Conservation (phyloP, 2,797 vertebrate genomes). For the Hemibagrus guttatus region DNA sequence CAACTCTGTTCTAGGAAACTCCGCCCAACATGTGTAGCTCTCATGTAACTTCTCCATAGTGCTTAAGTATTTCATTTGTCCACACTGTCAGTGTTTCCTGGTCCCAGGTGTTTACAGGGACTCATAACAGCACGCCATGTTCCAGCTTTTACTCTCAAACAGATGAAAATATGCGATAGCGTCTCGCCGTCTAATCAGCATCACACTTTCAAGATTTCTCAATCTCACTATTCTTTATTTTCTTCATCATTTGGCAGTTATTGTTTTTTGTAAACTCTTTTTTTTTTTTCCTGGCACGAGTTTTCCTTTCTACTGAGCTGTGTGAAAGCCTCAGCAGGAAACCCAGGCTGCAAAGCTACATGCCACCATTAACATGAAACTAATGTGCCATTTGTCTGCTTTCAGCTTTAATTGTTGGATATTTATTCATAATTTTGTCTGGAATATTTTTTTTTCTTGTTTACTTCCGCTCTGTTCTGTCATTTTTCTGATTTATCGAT, state of each 20-base stretch:
- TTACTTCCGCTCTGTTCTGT: conserved; percentile 6
- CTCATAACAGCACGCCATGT: background rate
- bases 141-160: background rate
- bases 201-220: background rate
- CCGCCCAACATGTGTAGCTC: background rate
- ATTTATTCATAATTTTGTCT: background rate
- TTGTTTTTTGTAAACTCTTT: background rate
- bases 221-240: background rate
- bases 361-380: background rate
- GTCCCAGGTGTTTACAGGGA: background rate
- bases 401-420: conserved; percentile 7
- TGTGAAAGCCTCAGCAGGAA: conserved; percentile 29
- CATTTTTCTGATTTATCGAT: conserved; percentile 35
- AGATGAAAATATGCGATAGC: background rate
- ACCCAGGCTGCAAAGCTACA: background rate
- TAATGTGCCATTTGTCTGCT: conserved; percentile 16
- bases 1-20: background rate
- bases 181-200: background rate
- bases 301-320: background rate
- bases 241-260: background rate
- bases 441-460: background rate
- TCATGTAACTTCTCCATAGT: background rate
- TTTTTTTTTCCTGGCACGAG: background rate
- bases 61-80: background rate
- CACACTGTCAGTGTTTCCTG: background rate